These are phyloP conservation scores for Ernsta delagoae DNA, from an alignment of 2,888 invertebrate species.

Conservation along the genomic window DNA sequence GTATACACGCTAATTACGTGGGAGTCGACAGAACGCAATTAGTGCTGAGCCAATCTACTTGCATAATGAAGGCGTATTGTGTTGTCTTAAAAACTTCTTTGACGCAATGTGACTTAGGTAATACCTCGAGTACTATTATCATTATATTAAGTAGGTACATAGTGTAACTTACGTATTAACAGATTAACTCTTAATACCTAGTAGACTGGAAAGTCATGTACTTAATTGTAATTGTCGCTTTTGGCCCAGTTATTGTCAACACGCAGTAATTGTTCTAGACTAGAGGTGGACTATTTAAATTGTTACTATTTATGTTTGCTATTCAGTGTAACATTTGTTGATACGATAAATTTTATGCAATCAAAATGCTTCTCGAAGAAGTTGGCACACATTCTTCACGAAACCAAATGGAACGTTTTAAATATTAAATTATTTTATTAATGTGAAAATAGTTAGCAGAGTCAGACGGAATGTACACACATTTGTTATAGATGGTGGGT, in stretches of 20 bases:
- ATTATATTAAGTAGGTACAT: too few species aligned
- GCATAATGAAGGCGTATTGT: slow-evolving; percentile 36
- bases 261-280: slow-evolving; percentile 6
- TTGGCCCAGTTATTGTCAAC: slow-evolving; percentile 1
- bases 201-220: background rate
- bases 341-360: slow-evolving; percentile 20
- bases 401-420: slow-evolving; percentile 11
- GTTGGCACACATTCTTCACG: slow-evolving; percentile 20
- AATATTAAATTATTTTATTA: slow-evolving; percentile 15
- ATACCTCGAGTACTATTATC: too few species aligned
- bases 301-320: slow-evolving; percentile 16
- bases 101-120: slow-evolving; percentile 10
- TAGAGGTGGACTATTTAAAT: slow-evolving; percentile 11
- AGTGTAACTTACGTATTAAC: background rate
- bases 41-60: slow-evolving; percentile 35
- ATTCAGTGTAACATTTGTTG: slow-evolving; percentile 13
- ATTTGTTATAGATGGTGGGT: slow-evolving; percentile 13
- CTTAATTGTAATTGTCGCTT: slow-evolving; percentile 15
- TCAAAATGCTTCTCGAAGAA: slow-evolving; percentile 17
- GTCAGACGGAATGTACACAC: slow-evolving; percentile 23
- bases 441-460: slow-evolving; percentile 32
- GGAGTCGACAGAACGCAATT: slow-evolving; percentile 32
- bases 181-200: too few species aligned
- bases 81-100: slow-evolving; percentile 19
- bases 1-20: slow-evolving; percentile 35